Evolutionary conservation across 2,113 vertebrate species (phyloP), one percentile per base, ranked within the genome.

Genomic region (Phoenicopterus ruber): DNA sequence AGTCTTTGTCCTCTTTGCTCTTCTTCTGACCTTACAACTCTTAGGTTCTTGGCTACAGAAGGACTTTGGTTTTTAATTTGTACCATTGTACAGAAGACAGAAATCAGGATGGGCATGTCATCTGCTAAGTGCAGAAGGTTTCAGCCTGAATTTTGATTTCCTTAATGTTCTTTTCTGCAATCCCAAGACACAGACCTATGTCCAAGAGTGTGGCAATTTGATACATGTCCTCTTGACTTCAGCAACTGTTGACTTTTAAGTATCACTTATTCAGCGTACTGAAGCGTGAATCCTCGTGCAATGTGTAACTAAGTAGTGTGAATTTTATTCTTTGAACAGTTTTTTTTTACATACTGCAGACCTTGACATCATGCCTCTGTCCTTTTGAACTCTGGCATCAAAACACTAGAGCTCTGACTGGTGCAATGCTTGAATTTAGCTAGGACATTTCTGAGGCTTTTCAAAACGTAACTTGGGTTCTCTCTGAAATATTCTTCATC

Each of bases 91-190:
- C 8, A 36, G 50, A 58, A 74, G 86, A 36, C 10, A 59, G 76
- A 66, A 83, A 81, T 89, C 59, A 67, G 47, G n/a, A n/a, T 28
- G 38, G 42, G 10, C 31, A 29, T n/a, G 44, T 70, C 52, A 89
- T 59, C 21, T 83, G 32, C 55, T 50, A 15, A 58, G 24, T 40
- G 50, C 47, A 79, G 67, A 70, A 83, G 4, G 20, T 36, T 95
- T 86, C 88, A 84, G 14, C 26, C 25, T 82, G 80, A 84, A 47
- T 93, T 87, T 74, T 84, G 16, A 59, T 90, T 93, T 91, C 38
- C 55, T 12, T 59, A 24, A 54, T 58, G 50, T 52, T 73, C 20
- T 87, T 38, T 47, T 32, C 59, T 74, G 34, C n/a, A 67, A 3
- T 62, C 29, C 29, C 61, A 79, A 65, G 38, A 12, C 6, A 42